Conservation (phyloP, 2,113 vertebrate species). For the Tauraco erythrolophus region DNA sequence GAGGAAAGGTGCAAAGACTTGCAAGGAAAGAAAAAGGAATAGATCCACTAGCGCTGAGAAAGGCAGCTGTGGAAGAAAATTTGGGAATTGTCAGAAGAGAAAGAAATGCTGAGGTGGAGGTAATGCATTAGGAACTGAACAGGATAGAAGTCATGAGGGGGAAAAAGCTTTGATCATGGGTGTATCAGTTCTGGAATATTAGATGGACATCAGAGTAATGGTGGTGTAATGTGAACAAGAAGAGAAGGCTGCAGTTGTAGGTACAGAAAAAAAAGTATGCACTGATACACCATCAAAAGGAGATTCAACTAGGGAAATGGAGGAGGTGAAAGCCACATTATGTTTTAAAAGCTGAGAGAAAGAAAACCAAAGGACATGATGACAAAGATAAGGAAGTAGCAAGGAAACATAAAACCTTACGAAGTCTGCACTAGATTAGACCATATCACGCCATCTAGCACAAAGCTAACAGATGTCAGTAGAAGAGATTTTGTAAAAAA, state of each 20-base stretch:
- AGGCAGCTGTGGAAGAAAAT: not conserved
- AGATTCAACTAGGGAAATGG: not conserved
- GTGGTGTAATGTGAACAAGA: not conserved
- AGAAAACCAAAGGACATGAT: not conserved
- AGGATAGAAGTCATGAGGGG: not conserved
- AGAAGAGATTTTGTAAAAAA: not conserved
- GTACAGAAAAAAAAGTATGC: not conserved
- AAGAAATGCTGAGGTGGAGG: not conserved
- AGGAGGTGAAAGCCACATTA: not conserved
- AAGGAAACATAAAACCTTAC: not conserved
- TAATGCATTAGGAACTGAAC: not conserved
- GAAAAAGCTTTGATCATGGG: not conserved
- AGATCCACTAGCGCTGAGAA: not conserved
- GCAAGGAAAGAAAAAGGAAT: not conserved
- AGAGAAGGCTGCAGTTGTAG: not conserved
- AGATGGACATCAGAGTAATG: not conserved
- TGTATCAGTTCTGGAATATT: not conserved
- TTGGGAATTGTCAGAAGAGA: not conserved
- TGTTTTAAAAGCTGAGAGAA: not conserved
- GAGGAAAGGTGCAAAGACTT: not conserved
- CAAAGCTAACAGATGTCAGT: not conserved
- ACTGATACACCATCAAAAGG: not conserved
- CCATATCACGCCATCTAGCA: not conserved
- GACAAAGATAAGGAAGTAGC: not conserved
- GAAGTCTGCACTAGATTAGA: not conserved